phyloP scores from a whole-genome alignment of 1,140 invertebrate species.

The Bemisia tabaci region DNA sequence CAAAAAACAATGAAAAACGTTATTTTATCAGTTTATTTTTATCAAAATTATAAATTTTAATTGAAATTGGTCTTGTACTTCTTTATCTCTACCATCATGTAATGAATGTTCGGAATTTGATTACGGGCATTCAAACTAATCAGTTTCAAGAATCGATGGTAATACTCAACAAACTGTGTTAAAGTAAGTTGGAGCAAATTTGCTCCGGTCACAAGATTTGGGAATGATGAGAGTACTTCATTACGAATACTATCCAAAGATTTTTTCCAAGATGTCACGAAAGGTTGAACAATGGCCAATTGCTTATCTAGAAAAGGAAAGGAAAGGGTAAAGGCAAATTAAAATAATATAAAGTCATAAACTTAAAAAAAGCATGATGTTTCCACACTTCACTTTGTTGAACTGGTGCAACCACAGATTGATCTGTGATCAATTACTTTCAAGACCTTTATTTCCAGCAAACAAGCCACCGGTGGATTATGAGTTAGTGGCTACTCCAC shows the following conservation, averaged over 20 bases:
- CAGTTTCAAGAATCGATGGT: conserved; percentile 93
- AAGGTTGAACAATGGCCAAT: conserved; percentile 58
- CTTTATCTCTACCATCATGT: conserved; percentile 98
- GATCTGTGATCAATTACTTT: too few relatives aligned
- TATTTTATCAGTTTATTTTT: too few relatives aligned
- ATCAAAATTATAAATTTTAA: too few relatives aligned
- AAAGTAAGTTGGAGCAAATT: conserved; percentile 85
- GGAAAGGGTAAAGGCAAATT: too few relatives aligned
- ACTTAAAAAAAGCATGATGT: too few relatives aligned
- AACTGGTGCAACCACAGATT: too few relatives aligned
- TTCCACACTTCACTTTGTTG: too few relatives aligned
- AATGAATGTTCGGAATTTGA: conserved; percentile 94
- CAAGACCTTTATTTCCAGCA: too few relatives aligned
- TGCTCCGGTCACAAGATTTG: conserved; percentile 89
- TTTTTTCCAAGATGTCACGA: conserved; percentile 86
- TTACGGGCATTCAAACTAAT: conserved; percentile 74
- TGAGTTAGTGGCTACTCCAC: too few relatives aligned
- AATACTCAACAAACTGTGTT: conserved; percentile 93
- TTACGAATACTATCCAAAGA: conserved; percentile 87
- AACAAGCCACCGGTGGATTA: too few relatives aligned
- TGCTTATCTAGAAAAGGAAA: conserved; percentile 6
- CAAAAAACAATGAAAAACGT: too few relatives aligned
- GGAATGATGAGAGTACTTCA: conserved; percentile 89
- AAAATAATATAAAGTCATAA: too few relatives aligned
- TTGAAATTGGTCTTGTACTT: conserved; percentile 94